Percentiles rank a stretch among this genome's conserved stretches.
phyloP scores from a whole-genome alignment of 2,888 invertebrate genomes.

The Lasius fuliginosus region DNA sequence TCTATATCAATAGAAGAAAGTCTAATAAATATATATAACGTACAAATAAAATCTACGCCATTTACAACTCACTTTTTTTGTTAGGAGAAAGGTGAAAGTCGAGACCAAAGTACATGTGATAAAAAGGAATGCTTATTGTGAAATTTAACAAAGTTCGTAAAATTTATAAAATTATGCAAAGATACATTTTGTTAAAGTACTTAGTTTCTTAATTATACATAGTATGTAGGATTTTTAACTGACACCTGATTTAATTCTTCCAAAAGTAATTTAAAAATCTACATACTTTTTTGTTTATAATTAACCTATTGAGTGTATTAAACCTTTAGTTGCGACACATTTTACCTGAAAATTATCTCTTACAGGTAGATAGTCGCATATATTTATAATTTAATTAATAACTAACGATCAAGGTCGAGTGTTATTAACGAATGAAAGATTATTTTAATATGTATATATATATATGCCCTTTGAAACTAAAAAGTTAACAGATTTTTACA shows the following conservation, averaged over 20 bases:
- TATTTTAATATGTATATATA: background rate
- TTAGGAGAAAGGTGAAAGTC: conserved; percentile 7
- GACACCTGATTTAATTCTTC: background rate
- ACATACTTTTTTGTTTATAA: background rate
- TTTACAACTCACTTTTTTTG: conserved; percentile 72
- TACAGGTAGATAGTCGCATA: background rate
- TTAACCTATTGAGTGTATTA: background rate
- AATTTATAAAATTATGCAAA: background rate
- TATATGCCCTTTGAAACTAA: background rate
- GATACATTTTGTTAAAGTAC: background rate
- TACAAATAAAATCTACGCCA: conserved; percentile 83
- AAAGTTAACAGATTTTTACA: background rate
- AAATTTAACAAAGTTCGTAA: background rate
- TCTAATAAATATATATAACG: conserved; percentile 83
- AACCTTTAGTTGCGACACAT: background rate
- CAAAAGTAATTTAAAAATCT: background rate
- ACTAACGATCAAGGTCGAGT: too few relatives aligned
- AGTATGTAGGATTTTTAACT: background rate
- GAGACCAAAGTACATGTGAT: background rate
- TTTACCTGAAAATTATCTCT: background rate
- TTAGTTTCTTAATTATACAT: background rate
- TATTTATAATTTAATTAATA: background rate
- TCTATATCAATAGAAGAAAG: conserved; percentile 78
- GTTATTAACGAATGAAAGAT: background rate
- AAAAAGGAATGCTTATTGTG: background rate